phyloP scores from a whole-genome alignment of 2,113 vertebrate species.

The Tetrax tetrax region DNA sequence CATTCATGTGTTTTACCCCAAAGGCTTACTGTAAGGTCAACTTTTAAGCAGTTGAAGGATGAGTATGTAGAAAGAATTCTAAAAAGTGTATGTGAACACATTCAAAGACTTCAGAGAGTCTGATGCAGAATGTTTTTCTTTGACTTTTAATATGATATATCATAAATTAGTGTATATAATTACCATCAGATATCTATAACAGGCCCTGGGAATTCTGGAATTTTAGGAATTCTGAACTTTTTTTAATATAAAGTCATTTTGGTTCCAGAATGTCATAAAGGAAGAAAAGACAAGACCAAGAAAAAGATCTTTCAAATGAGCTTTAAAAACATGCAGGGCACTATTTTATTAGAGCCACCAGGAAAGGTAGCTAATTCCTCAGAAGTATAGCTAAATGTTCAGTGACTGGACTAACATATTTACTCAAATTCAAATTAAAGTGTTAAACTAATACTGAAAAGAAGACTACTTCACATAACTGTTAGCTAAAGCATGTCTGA shows the following conservation, averaged over 20 bases:
- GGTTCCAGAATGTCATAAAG: background rate
- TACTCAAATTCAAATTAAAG: background rate
- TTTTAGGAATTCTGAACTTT: background rate
- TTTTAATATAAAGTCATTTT: background rate
- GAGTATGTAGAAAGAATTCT: background rate
- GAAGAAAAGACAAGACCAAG: background rate
- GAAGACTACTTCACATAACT: background rate
- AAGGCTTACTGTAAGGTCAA: constrained; percentile 35
- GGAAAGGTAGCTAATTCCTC: background rate
- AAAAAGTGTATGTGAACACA: background rate
- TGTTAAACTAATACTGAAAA: background rate
- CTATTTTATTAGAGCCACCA: background rate
- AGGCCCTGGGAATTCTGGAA: background rate
- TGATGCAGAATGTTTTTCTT: background rate
- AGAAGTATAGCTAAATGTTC: background rate
- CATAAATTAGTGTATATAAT: background rate
- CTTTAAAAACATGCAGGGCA: background rate
- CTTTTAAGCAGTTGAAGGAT: background rate
- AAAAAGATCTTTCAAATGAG: background rate
- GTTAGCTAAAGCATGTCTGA: background rate
- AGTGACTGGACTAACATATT: background rate
- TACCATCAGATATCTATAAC: background rate
- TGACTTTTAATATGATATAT: background rate
- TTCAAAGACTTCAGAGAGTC: background rate
- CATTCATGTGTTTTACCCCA: constrained; percentile 37